Evolutionary conservation across 2,113 vertebrate genomes (phyloP), one percentile per base, ranked within the genome.

Genomic region (Tachuris rubrigastra): DNA sequence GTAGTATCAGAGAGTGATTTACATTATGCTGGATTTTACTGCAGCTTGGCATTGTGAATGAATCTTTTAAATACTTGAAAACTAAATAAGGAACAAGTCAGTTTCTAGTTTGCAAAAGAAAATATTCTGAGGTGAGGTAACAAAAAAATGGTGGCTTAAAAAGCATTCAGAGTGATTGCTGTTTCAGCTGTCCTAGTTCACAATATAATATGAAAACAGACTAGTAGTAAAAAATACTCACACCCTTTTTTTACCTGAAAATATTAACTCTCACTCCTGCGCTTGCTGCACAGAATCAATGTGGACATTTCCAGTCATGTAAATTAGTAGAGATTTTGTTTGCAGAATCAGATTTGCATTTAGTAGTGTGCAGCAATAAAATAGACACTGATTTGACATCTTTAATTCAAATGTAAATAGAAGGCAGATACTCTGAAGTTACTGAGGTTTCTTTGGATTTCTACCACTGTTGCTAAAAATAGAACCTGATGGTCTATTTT

Each of bases 1-100:
- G 96, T 84, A 93, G 76, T 83, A 96, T 94, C 82, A 87, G n/a
- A 50, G 80, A 90, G 74, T 68, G 89, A 95, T 92, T 97, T 96
- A 94, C 68, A 78, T 96, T 91, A 91, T 4, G 5, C 37, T 92
- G 79, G 78, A 89, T 97, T 97, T 97, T 97, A 95, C 85, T 96
- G 87, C 89, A 74, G 74, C 69, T 96, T 97, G 90, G 81, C 86
- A 73, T 81, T 96, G 75, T 85, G 96, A 96, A 89, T 79, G 83
- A 96, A 97, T 95, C 90, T 92, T 87, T 91, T 81, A 85, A 96
- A 93, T 91, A 86, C 75, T 96, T 96, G 93, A 97, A 93, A 94
- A 94, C 65, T 85, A 42, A 46, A 23, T 77, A 93, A 96, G 59
- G 92, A 75, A 88, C 85, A 88, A 96, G 62, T 74, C 50, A 83